These are phyloP conservation scores for Tauraco hartlaubi DNA, from an alignment of 2,797 vertebrate species.

Conservation along the genomic window DNA sequence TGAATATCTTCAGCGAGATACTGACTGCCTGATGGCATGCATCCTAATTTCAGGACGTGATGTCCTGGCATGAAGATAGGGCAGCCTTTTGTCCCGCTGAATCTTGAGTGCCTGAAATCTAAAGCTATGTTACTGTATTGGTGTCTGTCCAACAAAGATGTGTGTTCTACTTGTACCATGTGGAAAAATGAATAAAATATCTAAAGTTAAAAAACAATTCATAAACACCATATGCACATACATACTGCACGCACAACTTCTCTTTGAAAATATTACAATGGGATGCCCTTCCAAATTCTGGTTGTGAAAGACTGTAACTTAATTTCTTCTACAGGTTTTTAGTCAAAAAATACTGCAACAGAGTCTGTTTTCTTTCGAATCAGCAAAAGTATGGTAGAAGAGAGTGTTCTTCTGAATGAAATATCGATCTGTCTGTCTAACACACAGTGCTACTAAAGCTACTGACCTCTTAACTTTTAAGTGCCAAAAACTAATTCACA, in stretches of 20 bases:
- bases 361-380: conserved; percentile 57
- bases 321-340: conserved; percentile 60
- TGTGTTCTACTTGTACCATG: conserved; percentile 79
- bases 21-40: conserved; percentile 34
- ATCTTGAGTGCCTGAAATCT: conserved; percentile 60
- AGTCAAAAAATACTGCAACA: conserved; percentile 48
- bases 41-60: conserved; percentile 37
- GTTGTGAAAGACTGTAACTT: conserved; percentile 57
- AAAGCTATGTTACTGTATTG: conserved; percentile 72
- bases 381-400: neutral
- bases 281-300: conserved; percentile 71
- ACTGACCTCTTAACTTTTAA: neutral
- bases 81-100: conserved; percentile 57
- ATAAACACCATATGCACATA: conserved; percentile 80
- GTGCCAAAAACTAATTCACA: conserved; percentile 30
- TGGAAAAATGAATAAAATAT: conserved; percentile 81
- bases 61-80: conserved; percentile 54
- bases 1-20: conserved; percentile 40
- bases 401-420: conserved; percentile 34
- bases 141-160: conserved; percentile 76
- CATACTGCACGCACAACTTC: conserved; percentile 75
- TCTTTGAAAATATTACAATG: conserved; percentile 75
- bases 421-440: conserved; percentile 18
- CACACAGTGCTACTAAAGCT: neutral
- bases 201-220: conserved; percentile 80